Percentiles rank a stretch among this genome's conserved stretches.
These are phyloP conservation scores for Acomys russatus DNA, from an alignment of 2,797 vertebrate genomes.

Conservation along the genomic window DNA sequence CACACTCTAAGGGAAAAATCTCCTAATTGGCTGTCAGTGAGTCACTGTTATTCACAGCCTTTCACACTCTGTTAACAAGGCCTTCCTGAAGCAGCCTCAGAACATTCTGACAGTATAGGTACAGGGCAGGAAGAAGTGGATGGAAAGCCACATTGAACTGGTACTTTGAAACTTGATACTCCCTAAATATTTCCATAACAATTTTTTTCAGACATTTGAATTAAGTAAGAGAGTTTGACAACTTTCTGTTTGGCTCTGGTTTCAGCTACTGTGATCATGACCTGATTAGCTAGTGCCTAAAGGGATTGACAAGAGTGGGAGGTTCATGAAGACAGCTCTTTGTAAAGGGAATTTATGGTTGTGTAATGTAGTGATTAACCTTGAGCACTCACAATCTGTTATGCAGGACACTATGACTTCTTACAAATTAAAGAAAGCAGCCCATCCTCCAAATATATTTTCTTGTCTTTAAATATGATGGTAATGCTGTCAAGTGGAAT, in stretches of 20 bases:
- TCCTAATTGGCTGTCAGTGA: slow-evolving; percentile 74
- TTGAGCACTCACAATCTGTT: slow-evolving; percentile 63
- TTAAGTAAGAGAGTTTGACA: slow-evolving; percentile 73
- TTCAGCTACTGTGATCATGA: slow-evolving; percentile 62
- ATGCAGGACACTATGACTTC: slow-evolving; percentile 41
- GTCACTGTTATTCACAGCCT: slow-evolving; percentile 61
- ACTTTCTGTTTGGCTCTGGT: slow-evolving; percentile 65
- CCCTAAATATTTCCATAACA: slow-evolving; percentile 24
- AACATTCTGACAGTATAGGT: neutral
- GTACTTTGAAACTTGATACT: slow-evolving; percentile 9
- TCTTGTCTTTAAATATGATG: slow-evolving; percentile 50
- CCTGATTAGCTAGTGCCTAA: slow-evolving; percentile 69
- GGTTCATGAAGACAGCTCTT: slow-evolving; percentile 61
- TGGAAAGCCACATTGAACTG: neutral
- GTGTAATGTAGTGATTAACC: slow-evolving; percentile 70
- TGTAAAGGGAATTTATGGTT: slow-evolving; percentile 67
- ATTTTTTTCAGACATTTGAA: slow-evolving; percentile 48
- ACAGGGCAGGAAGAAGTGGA: neutral
- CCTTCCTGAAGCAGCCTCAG: slow-evolving; percentile 17
- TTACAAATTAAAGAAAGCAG: slow-evolving; percentile 60
- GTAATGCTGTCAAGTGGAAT: slow-evolving; percentile 12
- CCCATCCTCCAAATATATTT: slow-evolving; percentile 16
- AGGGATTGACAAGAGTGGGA: slow-evolving; percentile 59
- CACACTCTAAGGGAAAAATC: slow-evolving; percentile 49
- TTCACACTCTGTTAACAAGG: slow-evolving; percentile 55